Base-by-base conservation (phyloP, 2,113 vertebrate genomes). In the Conger conger region DNA sequence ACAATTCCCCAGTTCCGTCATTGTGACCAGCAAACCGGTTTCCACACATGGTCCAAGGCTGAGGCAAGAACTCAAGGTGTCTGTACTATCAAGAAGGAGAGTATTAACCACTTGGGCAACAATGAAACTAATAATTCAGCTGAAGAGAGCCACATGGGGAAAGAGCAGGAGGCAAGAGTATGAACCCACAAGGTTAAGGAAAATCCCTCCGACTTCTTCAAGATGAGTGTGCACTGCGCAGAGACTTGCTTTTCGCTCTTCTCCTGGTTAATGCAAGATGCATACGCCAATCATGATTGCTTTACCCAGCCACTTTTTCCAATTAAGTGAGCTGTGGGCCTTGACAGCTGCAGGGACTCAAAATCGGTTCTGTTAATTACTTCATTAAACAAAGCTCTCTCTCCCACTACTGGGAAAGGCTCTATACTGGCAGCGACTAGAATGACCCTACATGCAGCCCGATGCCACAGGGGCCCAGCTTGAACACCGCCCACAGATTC, bases 381-480 rank as follows among this genome's bases (percentile, higher is more conserved):
- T 93, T 92, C 92, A 94, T 93, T 92, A 94, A 90, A 90, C 87
- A 90, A 91, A 92, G 92, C 89, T 89, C 83, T 89, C 86, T 50
- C 85, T 82, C 92, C 91, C 88, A 86, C 73, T 84, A 86, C 83
- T 37, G 83, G 88, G 87, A 87, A 92, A 92, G 93, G 89, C 86
- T 82, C 77, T 85, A 89, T 89, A 92, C 91, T 92, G 91, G 91
- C 89, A 88, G 86, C 88, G 90, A 93, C 93, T 93, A 93, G 86
- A 53, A 3, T 73, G 68, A 33, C 68, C n/a, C 27, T 1, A 73
- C n/a, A 73, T 63, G 68, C 23, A 30, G 27, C 2, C 68, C 17
- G n/a, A 73, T 9, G 33, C 63, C 9, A 13, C 68, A 13, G 27
- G 5, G 68, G 68, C 27, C n/a, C 68, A 33, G 27, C 8, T 6